These are phyloP conservation scores for Sebastes glaucus DNA, from an alignment of 2,797 vertebrate genomes.

Conservation along the genomic window DNA sequence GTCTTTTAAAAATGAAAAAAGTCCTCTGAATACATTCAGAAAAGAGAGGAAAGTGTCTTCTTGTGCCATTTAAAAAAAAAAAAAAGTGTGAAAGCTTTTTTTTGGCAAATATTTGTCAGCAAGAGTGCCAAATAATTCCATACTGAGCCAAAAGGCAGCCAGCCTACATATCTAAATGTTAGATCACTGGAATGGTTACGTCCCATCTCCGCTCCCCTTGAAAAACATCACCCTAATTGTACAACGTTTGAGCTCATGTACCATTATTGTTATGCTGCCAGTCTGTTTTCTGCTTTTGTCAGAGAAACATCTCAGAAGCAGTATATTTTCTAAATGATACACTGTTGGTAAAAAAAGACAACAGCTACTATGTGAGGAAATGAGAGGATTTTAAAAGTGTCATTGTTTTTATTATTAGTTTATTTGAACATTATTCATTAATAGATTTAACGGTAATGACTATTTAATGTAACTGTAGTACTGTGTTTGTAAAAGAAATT, in stretches of 20 bases:
- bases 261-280: slow-evolving; percentile 83
- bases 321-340: slow-evolving; percentile 80
- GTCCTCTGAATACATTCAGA: slow-evolving; percentile 60
- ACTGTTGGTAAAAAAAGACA: slow-evolving; percentile 77
- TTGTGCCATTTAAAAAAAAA: slow-evolving; percentile 72
- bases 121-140: slow-evolving; percentile 80
- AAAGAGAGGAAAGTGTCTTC: slow-evolving; percentile 65
- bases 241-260: slow-evolving; percentile 68
- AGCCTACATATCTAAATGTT: slow-evolving; percentile 77
- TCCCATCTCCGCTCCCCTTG: slow-evolving; percentile 68
- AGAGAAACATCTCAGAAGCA: slow-evolving; percentile 77
- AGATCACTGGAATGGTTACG: slow-evolving; percentile 69
- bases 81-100: slow-evolving; percentile 70
- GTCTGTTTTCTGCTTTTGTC: slow-evolving; percentile 83
- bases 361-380: slow-evolving; percentile 78
- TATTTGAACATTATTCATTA: slow-evolving; percentile 83
- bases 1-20: slow-evolving; percentile 63
- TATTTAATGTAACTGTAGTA: slow-evolving; percentile 87
- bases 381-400: slow-evolving; percentile 81
- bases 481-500: slow-evolving; percentile 87
- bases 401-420: slow-evolving; percentile 80
- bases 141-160: slow-evolving; percentile 82
- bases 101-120: slow-evolving; percentile 74
- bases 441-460: slow-evolving; percentile 85
- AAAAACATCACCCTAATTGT: slow-evolving; percentile 74